Base-by-base conservation (phyloP, 2,888 invertebrate species). In the Tetranychus piercei region DNA sequence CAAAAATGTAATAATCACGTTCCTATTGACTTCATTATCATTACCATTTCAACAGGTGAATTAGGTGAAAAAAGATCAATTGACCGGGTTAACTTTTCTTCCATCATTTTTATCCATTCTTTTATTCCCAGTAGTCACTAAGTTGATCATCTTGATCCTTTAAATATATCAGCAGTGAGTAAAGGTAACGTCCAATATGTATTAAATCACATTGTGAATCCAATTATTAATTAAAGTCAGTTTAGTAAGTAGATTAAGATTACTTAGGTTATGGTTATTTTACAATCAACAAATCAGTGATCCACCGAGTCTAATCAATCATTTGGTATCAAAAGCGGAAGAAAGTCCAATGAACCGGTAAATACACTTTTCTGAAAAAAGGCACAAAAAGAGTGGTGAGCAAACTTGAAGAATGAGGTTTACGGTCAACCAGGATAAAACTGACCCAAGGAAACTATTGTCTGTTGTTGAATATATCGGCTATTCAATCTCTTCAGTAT, bases 381-480 rank as follows among this genome's bases (percentile, higher is more conserved):
- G 34, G 34, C 34, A 34, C 34, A 34, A 34, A 34, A 34, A 34
- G 55, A 55, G 15, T 55, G 15, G 55, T 55, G 55, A 55, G 9
- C 55, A 55, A 55, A 55, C 55, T 55, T 55, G 55, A 55, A 55
- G 55, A 55, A 15, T 15, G 55, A 55, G 55, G 15, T 55, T 55
- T 55, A 55, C 55, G 55, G 55, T 55, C 55, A 55, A 55, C 55
- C 55, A 55, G 55, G 55, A 55, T 55, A 55, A 55, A 55, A 55
- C 55, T 55, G 55, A 55, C 55, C 55, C 55, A 55, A 55, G 55
- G 55, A 55, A 55, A 55, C 55, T 55, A 55, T 55, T 55, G 55
- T 55, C 55, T 55, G 15, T 15, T 9, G 15, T 55, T 55, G 55
- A 55, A 55, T 55, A 55, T 55, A 55, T 55, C 55, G 55, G 55